A percentile compares a stretch with the other conserved stretches of the same genome.
Evolutionary conservation across 2,113 vertebrate genomes (phyloP).

Genomic region (Cichladusa arquata): DNA sequence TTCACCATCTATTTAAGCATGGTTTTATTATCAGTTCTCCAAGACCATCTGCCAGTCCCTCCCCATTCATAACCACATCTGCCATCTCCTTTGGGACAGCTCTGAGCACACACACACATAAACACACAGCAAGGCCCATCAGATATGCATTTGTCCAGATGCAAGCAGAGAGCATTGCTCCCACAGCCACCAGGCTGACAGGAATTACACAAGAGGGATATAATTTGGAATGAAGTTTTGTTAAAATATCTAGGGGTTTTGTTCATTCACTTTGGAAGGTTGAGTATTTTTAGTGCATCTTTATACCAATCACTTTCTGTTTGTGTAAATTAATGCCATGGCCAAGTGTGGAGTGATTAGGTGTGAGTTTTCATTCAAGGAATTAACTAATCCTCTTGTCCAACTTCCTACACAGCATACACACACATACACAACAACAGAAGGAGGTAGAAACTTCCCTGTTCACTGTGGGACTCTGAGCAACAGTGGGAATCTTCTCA

Average conservation of each 20-base stretch:
- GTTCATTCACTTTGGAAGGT: background rate
- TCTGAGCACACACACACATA: background rate
- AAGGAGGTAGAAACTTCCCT: background rate
- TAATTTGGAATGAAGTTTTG: background rate
- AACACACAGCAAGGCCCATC: background rate
- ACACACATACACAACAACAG: background rate
- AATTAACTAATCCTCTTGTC: background rate
- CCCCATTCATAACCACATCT: background rate
- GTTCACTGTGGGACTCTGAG: background rate
- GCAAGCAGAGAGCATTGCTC: background rate
- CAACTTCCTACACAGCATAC: background rate
- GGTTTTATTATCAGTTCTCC: constrained; percentile 3
- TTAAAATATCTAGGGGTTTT: background rate
- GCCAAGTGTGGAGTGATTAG: rapidly evolving
- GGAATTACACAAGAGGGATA: background rate
- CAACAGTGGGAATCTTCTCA: background rate
- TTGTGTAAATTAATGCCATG: background rate
- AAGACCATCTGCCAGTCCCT: constrained; percentile 33
- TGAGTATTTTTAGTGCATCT: background rate
- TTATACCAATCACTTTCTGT: background rate
- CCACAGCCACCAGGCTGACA: background rate
- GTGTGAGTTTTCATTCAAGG: background rate
- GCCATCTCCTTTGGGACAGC: constrained; percentile 5
- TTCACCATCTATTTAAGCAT: background rate
- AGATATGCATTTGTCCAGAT: background rate